Conservation (phyloP, 2,888 invertebrate species). For the Eumacrocentrus americanus region DNA sequence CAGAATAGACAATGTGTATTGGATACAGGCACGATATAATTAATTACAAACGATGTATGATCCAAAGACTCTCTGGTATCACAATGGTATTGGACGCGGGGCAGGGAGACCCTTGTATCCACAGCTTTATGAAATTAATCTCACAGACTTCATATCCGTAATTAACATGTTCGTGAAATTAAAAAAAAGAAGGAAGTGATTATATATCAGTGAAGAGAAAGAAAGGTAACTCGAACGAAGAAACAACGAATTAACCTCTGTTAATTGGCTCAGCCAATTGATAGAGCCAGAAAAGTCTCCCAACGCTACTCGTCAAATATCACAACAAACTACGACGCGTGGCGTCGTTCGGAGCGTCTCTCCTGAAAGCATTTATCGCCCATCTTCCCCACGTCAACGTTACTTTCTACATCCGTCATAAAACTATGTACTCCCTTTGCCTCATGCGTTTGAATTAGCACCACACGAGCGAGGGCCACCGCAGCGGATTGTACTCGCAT, state of each 20-base stretch:
- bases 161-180: constrained; percentile 24
- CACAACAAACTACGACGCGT: constrained; percentile 50
- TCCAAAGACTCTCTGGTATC: constrained; percentile 54
- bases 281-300: constrained; percentile 33
- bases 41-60: constrained; percentile 56
- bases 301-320: constrained; percentile 51
- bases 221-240: constrained; percentile 42
- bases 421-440: constrained; percentile 2
- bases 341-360: constrained; percentile 15
- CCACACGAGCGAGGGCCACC: not conserved
- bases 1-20: constrained; percentile 52
- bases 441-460: constrained; percentile 2
- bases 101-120: constrained; percentile 24
- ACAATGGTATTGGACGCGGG: constrained; percentile 50
- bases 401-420: not conserved
- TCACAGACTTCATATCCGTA: constrained; percentile 50
- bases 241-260: constrained; percentile 41
- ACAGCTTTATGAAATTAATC: constrained; percentile 32
- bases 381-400: constrained; percentile 12
- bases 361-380: constrained; percentile 9
- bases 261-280: constrained; percentile 51
- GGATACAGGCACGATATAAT: constrained; percentile 60
- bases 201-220: constrained; percentile 11
- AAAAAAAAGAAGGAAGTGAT: constrained; percentile 21
- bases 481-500: not conserved